Base-by-base conservation (phyloP, 2,888 invertebrate genomes). In the Drosophila barbarae region DNA sequence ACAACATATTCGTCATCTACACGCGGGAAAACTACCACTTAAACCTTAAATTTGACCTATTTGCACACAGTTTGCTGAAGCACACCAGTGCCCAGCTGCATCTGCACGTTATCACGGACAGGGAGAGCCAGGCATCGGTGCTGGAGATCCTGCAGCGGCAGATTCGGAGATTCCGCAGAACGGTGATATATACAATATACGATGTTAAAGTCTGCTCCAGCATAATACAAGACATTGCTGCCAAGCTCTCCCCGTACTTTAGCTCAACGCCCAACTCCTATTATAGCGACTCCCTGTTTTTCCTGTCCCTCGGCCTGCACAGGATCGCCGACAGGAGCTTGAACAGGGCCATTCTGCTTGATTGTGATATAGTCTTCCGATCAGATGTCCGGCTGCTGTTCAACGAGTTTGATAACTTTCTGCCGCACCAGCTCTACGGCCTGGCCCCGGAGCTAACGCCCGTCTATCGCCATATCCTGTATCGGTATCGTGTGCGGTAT, bases 201-300 rank as follows among this genome's bases (percentile, higher is more conserved):
- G 91, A 94, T 88, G 91, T 94, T 28, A 91, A 92, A 73, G 89
- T 91, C 53, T 90, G 93, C 71, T 92, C 93, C 0, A 88, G 88
- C 26, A 90, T 91, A 75, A 90, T 94, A 56, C 90, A 91, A 57
- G 92, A 92, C 76, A 92, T 94, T 73, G 92, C 94, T 5, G 88
- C 91, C 30, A 91, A 91, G 26, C 92, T 95, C 92, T 93, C 93
- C 71, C 92, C 93, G 8, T 92, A 93, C 86, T 95, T 95, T 88
- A 93, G 92, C 80, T 93, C 93, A 58, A 92, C 92, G 78, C 93
- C 93, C 46, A 92, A 92, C 87, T 90, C 90, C 0, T 95, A 95
- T 84, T 96, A 95, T 86, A 93, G 93, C 74, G 94, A 95, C 88
- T 93, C 94, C 1, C 89, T 95, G 26, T 96, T 95, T 89, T 95